phyloP scores from a whole-genome alignment of 2,888 invertebrate genomes.

The Andrena bucephala region DNA sequence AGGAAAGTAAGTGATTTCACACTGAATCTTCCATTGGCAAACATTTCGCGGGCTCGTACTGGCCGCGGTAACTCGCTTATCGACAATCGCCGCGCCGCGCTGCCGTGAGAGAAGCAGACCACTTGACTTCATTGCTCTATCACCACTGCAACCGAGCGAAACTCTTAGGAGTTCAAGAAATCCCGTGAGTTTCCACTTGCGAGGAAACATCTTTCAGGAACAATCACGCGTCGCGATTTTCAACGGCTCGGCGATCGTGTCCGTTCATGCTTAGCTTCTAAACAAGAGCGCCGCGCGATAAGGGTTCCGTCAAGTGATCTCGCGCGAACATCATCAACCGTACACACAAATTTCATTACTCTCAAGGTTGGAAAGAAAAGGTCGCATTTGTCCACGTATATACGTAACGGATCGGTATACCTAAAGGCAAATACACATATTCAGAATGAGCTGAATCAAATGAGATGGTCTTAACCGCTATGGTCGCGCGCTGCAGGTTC shows the following conservation, averaged over 20 bases:
- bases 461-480: constrained; percentile 67
- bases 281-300: not conserved
- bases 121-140: constrained; percentile 56
- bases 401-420: constrained; percentile 58
- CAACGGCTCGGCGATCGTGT: too few relatives aligned
- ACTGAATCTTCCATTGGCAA: not conserved
- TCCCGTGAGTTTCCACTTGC: constrained; percentile 39
- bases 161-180: constrained; percentile 39
- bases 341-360: constrained; percentile 67
- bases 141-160: constrained; percentile 7
- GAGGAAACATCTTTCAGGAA: not conserved
- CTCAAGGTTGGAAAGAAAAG: constrained; percentile 42
- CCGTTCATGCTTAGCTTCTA: too few relatives aligned
- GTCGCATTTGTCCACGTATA: constrained; percentile 61
- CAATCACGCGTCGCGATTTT: not conserved
- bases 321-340: constrained; percentile 77
- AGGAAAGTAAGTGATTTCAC: not conserved
- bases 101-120: constrained; percentile 57
- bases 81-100: constrained; percentile 70
- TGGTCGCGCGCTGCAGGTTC: constrained; percentile 80
- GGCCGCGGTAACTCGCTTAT: constrained; percentile 41
- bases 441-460: constrained; percentile 56
- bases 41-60: not conserved
- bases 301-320: constrained; percentile 79
- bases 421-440: constrained; percentile 64